phyloP scores from a whole-genome alignment of 2,888 invertebrate genomes.

The Plebejus anna region DNA sequence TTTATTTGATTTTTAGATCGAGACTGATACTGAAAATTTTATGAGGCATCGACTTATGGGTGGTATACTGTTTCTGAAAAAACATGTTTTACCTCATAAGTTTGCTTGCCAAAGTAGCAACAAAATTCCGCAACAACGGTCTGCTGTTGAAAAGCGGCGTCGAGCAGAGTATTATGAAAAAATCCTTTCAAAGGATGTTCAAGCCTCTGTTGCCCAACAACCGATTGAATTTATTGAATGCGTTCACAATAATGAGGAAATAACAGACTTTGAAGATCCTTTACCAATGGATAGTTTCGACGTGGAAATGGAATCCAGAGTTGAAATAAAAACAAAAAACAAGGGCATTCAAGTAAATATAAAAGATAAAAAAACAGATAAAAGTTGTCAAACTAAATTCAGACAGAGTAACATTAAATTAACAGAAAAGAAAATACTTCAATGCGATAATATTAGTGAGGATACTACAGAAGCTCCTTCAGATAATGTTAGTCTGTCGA shows the following conservation, averaged over 20 bases:
- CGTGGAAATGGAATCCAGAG: neutral
- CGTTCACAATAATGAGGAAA: constrained; percentile 1
- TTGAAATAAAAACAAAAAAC: constrained; percentile 1
- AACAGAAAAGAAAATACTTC: neutral
- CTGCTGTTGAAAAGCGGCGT: neutral
- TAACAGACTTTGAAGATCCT: neutral
- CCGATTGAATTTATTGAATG: neutral
- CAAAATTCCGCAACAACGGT: constrained; percentile 1
- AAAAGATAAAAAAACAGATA: neutral
- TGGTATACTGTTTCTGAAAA: constrained; percentile 14
- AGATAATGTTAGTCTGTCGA: constrained; percentile 1
- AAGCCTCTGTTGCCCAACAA: neutral
- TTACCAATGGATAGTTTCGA: neutral
- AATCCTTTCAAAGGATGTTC: neutral
- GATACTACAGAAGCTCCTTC: constrained; percentile 1
- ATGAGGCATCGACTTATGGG: constrained; percentile 15
- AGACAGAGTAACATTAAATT: neutral
- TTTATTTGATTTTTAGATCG: constrained; percentile 19
- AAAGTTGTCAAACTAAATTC: neutral
- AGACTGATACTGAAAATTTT: constrained; percentile 14
- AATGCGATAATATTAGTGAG: neutral
- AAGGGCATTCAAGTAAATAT: constrained; percentile 1
- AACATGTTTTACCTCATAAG: constrained; percentile 16
- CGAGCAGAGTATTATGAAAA: neutral
- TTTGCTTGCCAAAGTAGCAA: constrained; percentile 4